phyloP scores from a whole-genome alignment of 2,797 vertebrate species.

The Pangasius djambal region DNA sequence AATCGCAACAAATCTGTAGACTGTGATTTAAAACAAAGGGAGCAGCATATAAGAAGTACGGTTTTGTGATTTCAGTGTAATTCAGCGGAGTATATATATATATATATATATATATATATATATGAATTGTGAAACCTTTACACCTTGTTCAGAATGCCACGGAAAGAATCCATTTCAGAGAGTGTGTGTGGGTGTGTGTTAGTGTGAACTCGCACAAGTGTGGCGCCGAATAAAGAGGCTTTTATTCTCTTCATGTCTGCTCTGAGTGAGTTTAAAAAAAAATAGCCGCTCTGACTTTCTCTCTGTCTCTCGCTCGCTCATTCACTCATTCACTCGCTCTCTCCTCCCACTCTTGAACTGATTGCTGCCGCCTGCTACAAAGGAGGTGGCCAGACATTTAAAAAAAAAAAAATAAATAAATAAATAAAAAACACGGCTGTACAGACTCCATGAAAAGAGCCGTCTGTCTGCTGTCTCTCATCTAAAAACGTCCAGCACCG shows the following conservation, averaged over 20 bases:
- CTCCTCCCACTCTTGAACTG: slow-evolving; percentile 30
- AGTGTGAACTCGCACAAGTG: background rate
- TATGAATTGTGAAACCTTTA: background rate
- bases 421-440: background rate
- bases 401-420: background rate
- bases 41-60: too few species aligned
- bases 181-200: background rate
- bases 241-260: slow-evolving; percentile 76
- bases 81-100: too few species aligned
- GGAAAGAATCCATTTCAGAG: slow-evolving; percentile 38
- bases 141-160: slow-evolving; percentile 21
- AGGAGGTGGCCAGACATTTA: slow-evolving; percentile 16
- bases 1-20: too few species aligned
- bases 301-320: background rate
- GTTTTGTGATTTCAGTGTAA: too few species aligned
- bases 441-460: slow-evolving; percentile 4
- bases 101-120: too few species aligned
- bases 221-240: slow-evolving; percentile 41
- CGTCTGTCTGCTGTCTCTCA: slow-evolving; percentile 10
- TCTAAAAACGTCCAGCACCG: background rate
- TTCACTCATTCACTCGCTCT: too few species aligned
- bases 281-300: slow-evolving; percentile 72
- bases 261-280: slow-evolving; percentile 73
- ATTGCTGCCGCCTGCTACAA: slow-evolving; percentile 31
- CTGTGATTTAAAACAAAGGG: too few species aligned